A percentile compares a stretch with the other conserved stretches of the same genome.
Evolutionary conservation across 2,888 invertebrate genomes (phyloP).

Genomic region (Macrosiphum euphorbiae): DNA sequence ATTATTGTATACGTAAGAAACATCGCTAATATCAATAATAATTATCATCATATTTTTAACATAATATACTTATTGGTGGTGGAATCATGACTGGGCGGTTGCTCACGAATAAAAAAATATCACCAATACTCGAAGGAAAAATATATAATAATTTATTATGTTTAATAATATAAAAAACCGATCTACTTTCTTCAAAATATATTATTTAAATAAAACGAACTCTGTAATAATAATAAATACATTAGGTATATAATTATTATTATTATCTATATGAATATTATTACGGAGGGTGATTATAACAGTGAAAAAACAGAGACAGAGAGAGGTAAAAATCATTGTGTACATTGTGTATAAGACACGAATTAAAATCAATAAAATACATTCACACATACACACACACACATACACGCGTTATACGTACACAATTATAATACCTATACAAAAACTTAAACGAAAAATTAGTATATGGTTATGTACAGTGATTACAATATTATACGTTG

Average conservation of each 20-base stretch:
- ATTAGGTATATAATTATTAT: neutral
- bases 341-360: neutral
- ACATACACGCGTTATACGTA: neutral
- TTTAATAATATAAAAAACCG: neutral
- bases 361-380: neutral
- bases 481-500: neutral
- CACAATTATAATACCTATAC: neutral
- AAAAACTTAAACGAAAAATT: neutral
- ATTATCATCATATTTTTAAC: neutral
- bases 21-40: neutral
- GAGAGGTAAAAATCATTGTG: neutral
- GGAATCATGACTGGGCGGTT: neutral
- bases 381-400: neutral
- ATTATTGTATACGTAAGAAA: neutral
- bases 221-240: neutral
- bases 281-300: neutral
- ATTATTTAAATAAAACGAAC: neutral
- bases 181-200: neutral
- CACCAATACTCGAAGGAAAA: neutral
- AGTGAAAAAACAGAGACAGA: neutral
- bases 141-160: neutral
- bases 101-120: neutral
- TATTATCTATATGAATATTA: neutral
- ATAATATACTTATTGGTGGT: neutral
- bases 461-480: neutral